phyloP scores from a whole-genome alignment of 2,113 vertebrate genomes.

The Cinclus mexicanus region DNA sequence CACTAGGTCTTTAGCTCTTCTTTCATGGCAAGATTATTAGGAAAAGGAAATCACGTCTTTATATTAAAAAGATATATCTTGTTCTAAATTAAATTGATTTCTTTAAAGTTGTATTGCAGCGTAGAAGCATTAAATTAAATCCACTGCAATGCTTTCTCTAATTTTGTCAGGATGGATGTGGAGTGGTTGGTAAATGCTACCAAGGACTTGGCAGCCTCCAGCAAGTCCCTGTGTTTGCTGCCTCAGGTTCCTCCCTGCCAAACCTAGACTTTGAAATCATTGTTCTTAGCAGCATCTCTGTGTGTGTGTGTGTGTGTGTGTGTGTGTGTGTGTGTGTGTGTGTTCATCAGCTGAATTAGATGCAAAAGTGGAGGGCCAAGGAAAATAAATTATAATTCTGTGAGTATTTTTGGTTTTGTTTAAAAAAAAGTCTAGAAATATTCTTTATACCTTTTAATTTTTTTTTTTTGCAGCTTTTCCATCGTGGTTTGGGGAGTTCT shows the following conservation, averaged over 20 bases:
- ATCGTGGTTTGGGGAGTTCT: slow-evolving; percentile 96
- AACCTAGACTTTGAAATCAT: neutral
- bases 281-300: neutral
- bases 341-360: neutral
- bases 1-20: neutral
- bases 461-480: slow-evolving; percentile 84
- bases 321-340: neutral
- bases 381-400: neutral
- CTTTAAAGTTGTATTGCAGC: neutral
- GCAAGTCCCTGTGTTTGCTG: neutral
- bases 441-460: neutral
- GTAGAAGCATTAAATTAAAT: neutral
- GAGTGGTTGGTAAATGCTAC: neutral
- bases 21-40: neutral
- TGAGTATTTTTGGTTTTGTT: neutral
- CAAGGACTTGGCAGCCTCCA: neutral
- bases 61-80: neutral
- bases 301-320: neutral
- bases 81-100: neutral
- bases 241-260: neutral
- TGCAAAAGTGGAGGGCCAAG: neutral
- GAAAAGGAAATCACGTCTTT: slow-evolving; percentile 2
- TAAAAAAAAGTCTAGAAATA: neutral
- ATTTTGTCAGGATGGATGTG: neutral
- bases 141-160: neutral